Conservation (phyloP, 2,797 vertebrate genomes). For the Etheostoma perlongum region DNA sequence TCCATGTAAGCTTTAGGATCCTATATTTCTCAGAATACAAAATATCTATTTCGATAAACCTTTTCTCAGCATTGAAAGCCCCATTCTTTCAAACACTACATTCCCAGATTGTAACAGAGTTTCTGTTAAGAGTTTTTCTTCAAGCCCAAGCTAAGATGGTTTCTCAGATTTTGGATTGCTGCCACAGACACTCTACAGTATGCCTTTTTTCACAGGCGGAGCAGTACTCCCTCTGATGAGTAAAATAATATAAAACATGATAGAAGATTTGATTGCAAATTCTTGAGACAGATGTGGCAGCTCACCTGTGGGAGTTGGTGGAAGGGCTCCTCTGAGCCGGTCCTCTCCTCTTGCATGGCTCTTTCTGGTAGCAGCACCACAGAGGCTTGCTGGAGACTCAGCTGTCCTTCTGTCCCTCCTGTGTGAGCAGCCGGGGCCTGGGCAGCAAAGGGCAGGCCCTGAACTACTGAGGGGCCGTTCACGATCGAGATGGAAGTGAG, state of each 20-base stretch:
- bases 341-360: conserved; percentile 72
- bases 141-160: not conserved
- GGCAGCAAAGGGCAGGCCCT: conserved; percentile 81
- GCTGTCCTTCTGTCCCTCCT: conserved; percentile 70
- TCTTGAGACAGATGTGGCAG: not conserved
- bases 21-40: not conserved
- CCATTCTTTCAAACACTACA: not conserved
- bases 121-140: not conserved
- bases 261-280: not conserved
- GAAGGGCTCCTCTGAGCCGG: conserved; percentile 68
- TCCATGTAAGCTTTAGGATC: no score
- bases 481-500: conserved; percentile 85
- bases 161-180: no score
- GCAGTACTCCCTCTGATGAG: no score
- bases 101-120: not conserved
- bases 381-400: conserved; percentile 80
- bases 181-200: not conserved
- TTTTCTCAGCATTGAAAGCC: no score
- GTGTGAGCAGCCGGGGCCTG: conserved; percentile 64
- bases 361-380: conserved; percentile 82
- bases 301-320: conserved; percentile 82
- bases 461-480: conserved; percentile 82
- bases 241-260: not conserved
- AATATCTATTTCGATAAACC: not conserved
- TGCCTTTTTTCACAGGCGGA: not conserved